These are phyloP conservation scores for Xanthia icteritia DNA, from an alignment of 2,888 invertebrate species.

Conservation along the genomic window DNA sequence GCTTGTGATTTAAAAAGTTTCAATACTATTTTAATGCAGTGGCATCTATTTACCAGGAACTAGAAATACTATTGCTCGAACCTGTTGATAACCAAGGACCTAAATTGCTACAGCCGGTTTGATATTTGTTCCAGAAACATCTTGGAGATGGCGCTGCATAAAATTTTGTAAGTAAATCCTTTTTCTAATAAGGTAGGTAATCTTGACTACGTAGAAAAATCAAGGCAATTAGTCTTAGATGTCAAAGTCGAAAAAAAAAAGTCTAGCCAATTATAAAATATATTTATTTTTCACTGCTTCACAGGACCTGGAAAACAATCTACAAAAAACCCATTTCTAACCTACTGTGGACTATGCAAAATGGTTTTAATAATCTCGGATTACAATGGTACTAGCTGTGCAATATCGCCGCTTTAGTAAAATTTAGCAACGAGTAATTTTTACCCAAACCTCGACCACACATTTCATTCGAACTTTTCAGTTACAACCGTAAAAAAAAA, in stretches of 20 bases:
- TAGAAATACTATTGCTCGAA: not conserved
- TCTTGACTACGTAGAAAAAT: not conserved
- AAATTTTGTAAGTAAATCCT: not conserved
- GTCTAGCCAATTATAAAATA: not conserved
- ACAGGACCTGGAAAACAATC: not conserved
- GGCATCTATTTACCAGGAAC: constrained; percentile 17
- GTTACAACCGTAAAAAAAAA: constrained; percentile 39
- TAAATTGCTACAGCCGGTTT: not conserved
- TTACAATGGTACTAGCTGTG: not conserved
- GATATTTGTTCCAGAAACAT: not conserved
- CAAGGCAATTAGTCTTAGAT: not conserved
- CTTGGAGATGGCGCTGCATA: constrained; percentile 14
- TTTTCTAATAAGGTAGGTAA: not conserved
- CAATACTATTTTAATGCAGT: not conserved
- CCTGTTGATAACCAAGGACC: too few relatives aligned
- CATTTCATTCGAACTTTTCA: constrained; percentile 48
- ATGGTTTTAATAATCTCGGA: not conserved
- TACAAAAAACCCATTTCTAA: not conserved
- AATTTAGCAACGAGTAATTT: constrained; percentile 17
- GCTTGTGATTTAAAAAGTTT: not conserved
- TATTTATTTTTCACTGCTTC: too few relatives aligned
- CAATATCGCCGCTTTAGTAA: not conserved
- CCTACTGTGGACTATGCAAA: not conserved
- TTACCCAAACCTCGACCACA: constrained; percentile 20
- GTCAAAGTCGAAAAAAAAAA: too few relatives aligned